Evolutionary conservation across 1,140 invertebrate species (phyloP), one percentile per base, ranked within the genome.

Genomic region (Zaprionus capensis): DNA sequence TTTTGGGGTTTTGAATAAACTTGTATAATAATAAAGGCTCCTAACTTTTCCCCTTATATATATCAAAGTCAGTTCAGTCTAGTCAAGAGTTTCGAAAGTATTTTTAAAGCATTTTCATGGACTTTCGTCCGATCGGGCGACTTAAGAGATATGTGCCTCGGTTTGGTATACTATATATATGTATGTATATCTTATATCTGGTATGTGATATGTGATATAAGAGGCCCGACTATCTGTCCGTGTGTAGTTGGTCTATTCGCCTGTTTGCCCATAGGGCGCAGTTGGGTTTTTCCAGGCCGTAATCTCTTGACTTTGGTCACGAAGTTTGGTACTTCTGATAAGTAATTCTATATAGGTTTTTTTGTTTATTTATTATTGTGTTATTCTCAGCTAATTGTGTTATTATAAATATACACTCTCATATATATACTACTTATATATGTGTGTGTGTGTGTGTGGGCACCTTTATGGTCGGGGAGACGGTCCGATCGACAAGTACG

Each of bases 401-500:
- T 82, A 85, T 79, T 81, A 84, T 84, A 73, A 73, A 73, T 68
- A 73, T 73, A 34, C 58, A 31, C 72, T 20, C 7, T 22, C 31
- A 41, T 41, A 49, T n/a, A 22, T 46, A 22, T 24, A 64, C 31
- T 46, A 46, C 56, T 22, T 55, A 22, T 51, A 6, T 44, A 11
- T 9, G n/a, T 78, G 53, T 71, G 75, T 78, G 66, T 64, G 71
- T 78, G 71, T 75, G 55, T 38, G 70, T 76, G 34, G 73, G 36
- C 80, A 87, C 67, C 76, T 86, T 86, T 86, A 86, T 82, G 76
- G 64, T 72, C 70, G 56, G 58, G 49, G 74, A 81, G 77, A 82
- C 72, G 76, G 55, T 78, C 68, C 66, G 70, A 65, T 78, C 75
- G 64, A 82, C 75, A 64, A 86, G 82, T 86, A 79, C 76, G 44